Evolutionary conservation across 1,140 invertebrate species (phyloP), one percentile per base, ranked within the genome.

Genomic region (Drosophila miranda): DNA sequence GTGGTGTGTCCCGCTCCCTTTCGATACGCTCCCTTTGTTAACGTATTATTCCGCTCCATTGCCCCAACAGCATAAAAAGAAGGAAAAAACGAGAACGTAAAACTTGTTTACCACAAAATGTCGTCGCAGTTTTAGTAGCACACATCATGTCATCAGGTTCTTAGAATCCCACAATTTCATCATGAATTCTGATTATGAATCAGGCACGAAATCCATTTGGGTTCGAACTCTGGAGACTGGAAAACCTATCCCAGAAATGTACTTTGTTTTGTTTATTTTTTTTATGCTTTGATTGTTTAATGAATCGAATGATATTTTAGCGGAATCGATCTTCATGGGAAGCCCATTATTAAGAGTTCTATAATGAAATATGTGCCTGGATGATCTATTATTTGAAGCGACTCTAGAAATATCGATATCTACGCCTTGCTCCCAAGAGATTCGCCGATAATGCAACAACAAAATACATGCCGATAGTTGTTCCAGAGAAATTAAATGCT

Each of bases 91-190:
- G 45, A 62, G 45, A 81, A 58, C 30, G 38, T 55, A 44, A 71
- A 80, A 76, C 79, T 76, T 84, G 79, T 84, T 83, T 83, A 83
- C 75, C 60, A 56, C 78, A 54, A 74, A 52, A 45, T 59, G 46
- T 64, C 58, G 56, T 63, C 72, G 78, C 74, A 63, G 60, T 70
- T 75, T 43, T 68, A 30, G 61, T 61, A 56, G 70, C 79, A 62
- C 79, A 78, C 11, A 38, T 75, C 79, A 64, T 63, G 66, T 62
- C 34, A 38, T 38, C 66, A 60, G 69, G 55, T 83, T 83, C 79
- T 66, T 48, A 76, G 79, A 83, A 75, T 52, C 62, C 34, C 75
- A 83, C 23, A 23, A 23, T 84, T 83, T 83, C 79, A 83, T 83
- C 79, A 83, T 50, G 50, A 49, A 78, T 50, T 11, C 14, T 19